Conservation (phyloP, 2,797 vertebrate genomes). For the Simalia tracyae region DNA sequence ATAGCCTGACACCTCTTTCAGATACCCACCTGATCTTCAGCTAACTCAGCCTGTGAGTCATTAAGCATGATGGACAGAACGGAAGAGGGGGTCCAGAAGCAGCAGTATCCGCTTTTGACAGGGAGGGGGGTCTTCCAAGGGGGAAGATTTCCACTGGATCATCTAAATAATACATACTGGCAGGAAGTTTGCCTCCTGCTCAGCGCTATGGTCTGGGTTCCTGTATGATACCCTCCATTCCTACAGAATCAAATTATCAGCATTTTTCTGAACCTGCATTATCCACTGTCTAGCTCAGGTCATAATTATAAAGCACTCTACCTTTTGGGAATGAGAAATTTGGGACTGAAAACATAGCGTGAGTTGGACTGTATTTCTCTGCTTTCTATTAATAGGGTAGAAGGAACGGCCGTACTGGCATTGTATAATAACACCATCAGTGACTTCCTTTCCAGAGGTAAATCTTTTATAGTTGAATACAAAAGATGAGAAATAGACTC, state of each 20-base stretch:
- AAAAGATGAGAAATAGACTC: background rate
- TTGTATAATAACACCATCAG: background rate
- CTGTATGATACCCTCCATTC: background rate
- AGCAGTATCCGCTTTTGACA: conserved; percentile 17
- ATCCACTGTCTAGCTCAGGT: accelerated
- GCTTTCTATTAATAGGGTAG: background rate
- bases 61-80: background rate
- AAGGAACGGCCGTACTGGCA: background rate
- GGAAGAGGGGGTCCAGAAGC: background rate
- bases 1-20: accelerated
- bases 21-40: accelerated
- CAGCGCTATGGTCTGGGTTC: background rate
- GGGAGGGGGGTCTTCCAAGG: background rate
- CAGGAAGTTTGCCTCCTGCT: background rate
- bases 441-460: conserved; percentile 37
- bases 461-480: conserved; percentile 5
- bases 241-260: background rate
- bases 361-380: background rate
- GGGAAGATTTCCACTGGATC: background rate
- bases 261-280: conserved; percentile 7
- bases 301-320: conserved; percentile 16
- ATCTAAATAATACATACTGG: background rate
- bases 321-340: background rate
- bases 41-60: conserved; percentile 32
- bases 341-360: background rate